Conservation (phyloP, 1,140 invertebrate species). For the Uloborus diversus region DNA sequence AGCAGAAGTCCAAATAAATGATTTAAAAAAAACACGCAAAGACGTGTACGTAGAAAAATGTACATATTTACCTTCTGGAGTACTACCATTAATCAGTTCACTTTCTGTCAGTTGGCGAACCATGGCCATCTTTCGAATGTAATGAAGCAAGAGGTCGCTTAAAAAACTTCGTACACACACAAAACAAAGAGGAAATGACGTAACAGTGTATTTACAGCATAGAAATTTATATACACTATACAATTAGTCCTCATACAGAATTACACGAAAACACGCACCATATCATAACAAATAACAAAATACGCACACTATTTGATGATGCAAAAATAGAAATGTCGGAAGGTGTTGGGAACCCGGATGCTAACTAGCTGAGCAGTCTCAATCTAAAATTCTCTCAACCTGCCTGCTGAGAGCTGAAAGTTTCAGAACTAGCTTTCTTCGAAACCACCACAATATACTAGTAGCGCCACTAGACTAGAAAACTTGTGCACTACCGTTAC, state of each 20-base stretch:
- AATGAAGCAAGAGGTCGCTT: slow-evolving; percentile 42
- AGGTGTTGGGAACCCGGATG: slow-evolving; percentile 50
- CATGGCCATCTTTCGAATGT: slow-evolving; percentile 54
- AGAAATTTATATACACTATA: slow-evolving; percentile 52
- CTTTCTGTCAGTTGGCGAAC: slow-evolving; percentile 52
- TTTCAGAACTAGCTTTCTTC: slow-evolving; percentile 25
- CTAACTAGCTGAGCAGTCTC: slow-evolving; percentile 48
- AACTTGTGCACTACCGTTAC: slow-evolving; percentile 38
- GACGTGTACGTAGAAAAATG: too few relatives aligned
- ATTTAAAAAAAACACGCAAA: not conserved
- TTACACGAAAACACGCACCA: slow-evolving; percentile 37
- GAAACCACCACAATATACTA: slow-evolving; percentile 1
- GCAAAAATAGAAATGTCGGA: slow-evolving; percentile 57
- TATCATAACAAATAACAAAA: slow-evolving; percentile 51
- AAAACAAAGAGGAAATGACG: slow-evolving; percentile 43
- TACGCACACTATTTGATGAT: slow-evolving; percentile 42
- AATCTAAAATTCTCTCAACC: slow-evolving; percentile 5
- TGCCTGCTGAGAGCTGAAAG: slow-evolving; percentile 7
- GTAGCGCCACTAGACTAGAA: slow-evolving; percentile 30
- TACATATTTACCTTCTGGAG: slow-evolving; percentile 23
- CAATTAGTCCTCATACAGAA: slow-evolving; percentile 17
- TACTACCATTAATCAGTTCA: slow-evolving; percentile 42
- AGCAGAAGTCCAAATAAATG: not conserved
- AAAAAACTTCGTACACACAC: slow-evolving; percentile 47
- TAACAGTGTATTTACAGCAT: slow-evolving; percentile 45